These are phyloP conservation scores for Synaphobranchus kaupii DNA, from an alignment of 2,797 vertebrate genomes.

Conservation along the genomic window DNA sequence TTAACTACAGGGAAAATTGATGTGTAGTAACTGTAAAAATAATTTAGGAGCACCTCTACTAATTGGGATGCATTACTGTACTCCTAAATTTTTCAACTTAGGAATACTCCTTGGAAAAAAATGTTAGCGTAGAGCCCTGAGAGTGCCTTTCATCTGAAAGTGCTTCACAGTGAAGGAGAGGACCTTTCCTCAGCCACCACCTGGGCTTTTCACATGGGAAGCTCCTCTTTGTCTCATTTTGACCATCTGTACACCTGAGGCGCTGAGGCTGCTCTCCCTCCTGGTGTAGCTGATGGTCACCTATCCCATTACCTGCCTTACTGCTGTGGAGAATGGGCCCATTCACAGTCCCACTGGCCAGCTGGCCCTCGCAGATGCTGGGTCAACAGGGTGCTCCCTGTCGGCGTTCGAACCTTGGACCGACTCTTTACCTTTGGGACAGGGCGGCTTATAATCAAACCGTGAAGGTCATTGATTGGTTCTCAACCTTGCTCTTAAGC, in stretches of 20 bases:
- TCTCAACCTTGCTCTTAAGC: constrained; percentile 29
- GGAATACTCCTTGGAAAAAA: too few relatives aligned
- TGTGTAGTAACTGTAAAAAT: too few relatives aligned
- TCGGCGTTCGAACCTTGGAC: constrained; percentile 12
- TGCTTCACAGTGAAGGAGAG: not conserved
- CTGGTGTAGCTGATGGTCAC: constrained; percentile 61
- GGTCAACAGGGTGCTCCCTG: constrained; percentile 50
- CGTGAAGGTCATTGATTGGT: constrained; percentile 37
- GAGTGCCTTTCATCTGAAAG: not conserved
- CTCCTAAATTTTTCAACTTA: too few relatives aligned
- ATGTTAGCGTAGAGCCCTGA: too few relatives aligned
- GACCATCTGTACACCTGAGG: not conserved
- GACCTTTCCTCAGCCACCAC: not conserved
- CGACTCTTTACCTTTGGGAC: constrained; percentile 31
- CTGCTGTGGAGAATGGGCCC: constrained; percentile 48
- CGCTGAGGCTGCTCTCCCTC: constrained; percentile 23
- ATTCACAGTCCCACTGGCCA: constrained; percentile 55
- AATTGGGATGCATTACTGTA: too few relatives aligned
- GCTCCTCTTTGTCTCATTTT: not conserved
- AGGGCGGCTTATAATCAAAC: constrained; percentile 43
- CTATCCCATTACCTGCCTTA: constrained; percentile 67
- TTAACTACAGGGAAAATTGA: not conserved
- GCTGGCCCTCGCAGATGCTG: constrained; percentile 62
- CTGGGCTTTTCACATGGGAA: not conserved
- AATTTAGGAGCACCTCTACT: too few relatives aligned